Conservation (phyloP, 2,113 vertebrate genomes). For the Tychaedon coryphoeus region DNA sequence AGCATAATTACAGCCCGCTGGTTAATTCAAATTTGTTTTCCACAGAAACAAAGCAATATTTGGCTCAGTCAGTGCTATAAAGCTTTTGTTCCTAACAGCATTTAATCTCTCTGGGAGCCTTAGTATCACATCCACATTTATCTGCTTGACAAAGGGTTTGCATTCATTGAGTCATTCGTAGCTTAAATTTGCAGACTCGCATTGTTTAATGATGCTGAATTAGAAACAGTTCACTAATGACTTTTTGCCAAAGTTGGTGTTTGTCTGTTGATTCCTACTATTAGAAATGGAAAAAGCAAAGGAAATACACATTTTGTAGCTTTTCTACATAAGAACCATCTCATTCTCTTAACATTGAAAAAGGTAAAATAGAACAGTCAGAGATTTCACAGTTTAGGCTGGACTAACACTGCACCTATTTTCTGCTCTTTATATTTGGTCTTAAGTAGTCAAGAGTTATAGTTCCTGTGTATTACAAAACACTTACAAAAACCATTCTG, state of each 20-base stretch:
- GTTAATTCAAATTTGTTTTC: slow-evolving; percentile 55
- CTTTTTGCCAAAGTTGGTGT: not conserved
- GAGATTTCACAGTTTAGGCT: not conserved
- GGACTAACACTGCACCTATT: not conserved
- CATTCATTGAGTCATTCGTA: not conserved
- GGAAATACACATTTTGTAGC: not conserved
- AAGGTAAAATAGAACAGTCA: not conserved
- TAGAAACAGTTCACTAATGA: not conserved
- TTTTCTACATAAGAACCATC: not conserved
- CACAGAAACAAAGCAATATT: slow-evolving; percentile 43
- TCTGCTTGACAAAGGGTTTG: slow-evolving; percentile 39
- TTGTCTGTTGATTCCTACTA: not conserved
- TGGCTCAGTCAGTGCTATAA: slow-evolving; percentile 32
- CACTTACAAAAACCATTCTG: not conserved
- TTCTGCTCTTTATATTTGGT: not conserved
- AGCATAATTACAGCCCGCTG: slow-evolving; percentile 39
- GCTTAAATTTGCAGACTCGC: not conserved
- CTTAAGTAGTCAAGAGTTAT: not conserved
- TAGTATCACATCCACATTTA: slow-evolving; percentile 26
- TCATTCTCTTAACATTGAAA: not conserved
- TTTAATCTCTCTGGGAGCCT: slow-evolving; percentile 22
- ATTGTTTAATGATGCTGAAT: slow-evolving; percentile 15
- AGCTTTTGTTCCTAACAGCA: slow-evolving; percentile 39
- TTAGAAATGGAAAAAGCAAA: not conserved
- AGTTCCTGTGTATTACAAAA: not conserved